phyloP scores from a whole-genome alignment of 1,140 invertebrate genomes.

The Drosophila nannoptera region DNA sequence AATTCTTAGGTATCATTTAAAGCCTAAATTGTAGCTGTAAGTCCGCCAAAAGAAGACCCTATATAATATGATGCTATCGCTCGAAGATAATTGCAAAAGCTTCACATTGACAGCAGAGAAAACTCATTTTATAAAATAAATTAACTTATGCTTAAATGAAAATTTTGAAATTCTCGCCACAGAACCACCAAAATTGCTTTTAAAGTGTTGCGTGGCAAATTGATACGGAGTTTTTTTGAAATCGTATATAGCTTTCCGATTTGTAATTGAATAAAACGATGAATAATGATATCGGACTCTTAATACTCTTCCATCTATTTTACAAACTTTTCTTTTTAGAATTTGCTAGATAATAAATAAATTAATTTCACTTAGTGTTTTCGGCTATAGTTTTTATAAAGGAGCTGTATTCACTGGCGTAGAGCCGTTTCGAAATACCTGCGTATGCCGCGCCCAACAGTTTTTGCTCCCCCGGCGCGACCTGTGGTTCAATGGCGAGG shows the following conservation, averaged over 20 bases:
- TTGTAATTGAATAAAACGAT: slow-evolving; percentile 66
- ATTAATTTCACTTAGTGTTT: slow-evolving; percentile 9
- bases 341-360: neutral
- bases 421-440: slow-evolving; percentile 51
- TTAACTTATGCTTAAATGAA: slow-evolving; percentile 5
- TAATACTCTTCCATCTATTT: no score
- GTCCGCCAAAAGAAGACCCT: slow-evolving; percentile 4
- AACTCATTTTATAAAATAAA: neutral
- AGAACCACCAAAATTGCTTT: slow-evolving; percentile 30
- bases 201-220: slow-evolving; percentile 11
- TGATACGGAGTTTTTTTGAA: slow-evolving; percentile 16
- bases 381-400: slow-evolving; percentile 51
- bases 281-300: slow-evolving; percentile 37
- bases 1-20: slow-evolving; percentile 40
- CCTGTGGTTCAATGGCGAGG: slow-evolving; percentile 24
- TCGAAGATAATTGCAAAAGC: neutral
- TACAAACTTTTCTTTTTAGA: neutral
- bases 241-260: slow-evolving; percentile 49
- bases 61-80: neutral
- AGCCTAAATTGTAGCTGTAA: slow-evolving; percentile 16
- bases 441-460: slow-evolving; percentile 38
- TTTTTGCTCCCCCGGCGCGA: slow-evolving; percentile 35
- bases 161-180: slow-evolving; percentile 1
- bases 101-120: slow-evolving; percentile 12
- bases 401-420: slow-evolving; percentile 62